Conservation (phyloP, 2,797 vertebrate genomes). For the Delichon dasypus region DNA sequence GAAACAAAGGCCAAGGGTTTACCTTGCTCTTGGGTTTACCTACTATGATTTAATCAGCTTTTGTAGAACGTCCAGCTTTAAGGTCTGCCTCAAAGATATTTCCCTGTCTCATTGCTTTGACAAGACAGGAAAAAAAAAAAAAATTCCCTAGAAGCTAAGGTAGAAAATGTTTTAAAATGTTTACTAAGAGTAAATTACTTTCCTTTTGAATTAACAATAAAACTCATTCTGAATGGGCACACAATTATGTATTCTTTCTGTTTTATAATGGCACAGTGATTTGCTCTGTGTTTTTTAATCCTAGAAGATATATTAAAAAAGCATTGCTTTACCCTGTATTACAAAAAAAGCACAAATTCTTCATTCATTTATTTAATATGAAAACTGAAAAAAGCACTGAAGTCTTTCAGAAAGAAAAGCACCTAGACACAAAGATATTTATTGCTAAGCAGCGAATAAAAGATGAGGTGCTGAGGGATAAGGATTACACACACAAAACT, state of each 20-base stretch:
- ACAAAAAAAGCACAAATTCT: neutral
- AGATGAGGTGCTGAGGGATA: neutral
- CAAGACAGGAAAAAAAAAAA: neutral
- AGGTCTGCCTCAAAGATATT: neutral
- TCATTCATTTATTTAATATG: neutral
- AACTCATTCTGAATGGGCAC: neutral
- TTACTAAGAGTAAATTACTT: neutral
- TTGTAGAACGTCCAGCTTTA: neutral
- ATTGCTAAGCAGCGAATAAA: neutral
- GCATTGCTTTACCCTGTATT: neutral
- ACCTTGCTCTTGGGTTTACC: neutral
- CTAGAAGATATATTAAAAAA: neutral
- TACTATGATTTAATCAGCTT: neutral
- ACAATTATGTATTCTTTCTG: neutral
- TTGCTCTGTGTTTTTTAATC: neutral
- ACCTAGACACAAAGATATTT: neutral
- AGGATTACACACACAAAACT: neutral
- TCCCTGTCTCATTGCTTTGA: neutral
- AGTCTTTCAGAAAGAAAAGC: neutral
- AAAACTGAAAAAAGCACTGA: neutral
- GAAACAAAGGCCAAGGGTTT: neutral
- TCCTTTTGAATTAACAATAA: neutral
- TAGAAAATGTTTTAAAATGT: neutral
- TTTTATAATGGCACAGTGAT: neutral
- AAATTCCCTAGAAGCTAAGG: neutral